These are phyloP conservation scores for Drosophila nigromelanica DNA, from an alignment of 1,140 invertebrate species.

Conservation along the genomic window DNA sequence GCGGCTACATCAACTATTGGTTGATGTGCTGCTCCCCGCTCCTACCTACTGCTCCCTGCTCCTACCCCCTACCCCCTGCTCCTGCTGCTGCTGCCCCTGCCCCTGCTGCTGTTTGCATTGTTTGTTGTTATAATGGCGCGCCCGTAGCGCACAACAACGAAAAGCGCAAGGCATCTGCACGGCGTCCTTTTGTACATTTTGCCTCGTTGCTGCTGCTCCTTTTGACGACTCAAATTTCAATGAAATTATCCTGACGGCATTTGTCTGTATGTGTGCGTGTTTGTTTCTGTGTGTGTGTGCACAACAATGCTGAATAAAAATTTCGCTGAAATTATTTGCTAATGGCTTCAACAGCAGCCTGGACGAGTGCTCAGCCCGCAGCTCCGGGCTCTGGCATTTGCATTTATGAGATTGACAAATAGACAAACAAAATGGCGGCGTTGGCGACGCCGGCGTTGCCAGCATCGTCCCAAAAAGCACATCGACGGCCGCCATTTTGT, in stretches of 20 bases:
- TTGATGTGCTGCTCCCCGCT: conserved; percentile 11
- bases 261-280: conserved; percentile 43
- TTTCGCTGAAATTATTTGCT: conserved; percentile 82
- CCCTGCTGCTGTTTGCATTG: conserved; percentile 56
- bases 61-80: neutral
- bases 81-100: conserved; percentile 5
- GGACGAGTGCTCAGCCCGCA: conserved; percentile 27
- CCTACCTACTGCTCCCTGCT: conserved; percentile 3
- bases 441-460: conserved; percentile 8
- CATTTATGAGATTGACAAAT: conserved; percentile 79
- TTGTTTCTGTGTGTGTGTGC: conserved; percentile 24
- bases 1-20: conserved; percentile 5
- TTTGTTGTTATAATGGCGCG: conserved; percentile 80
- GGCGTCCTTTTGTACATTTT: conserved; percentile 76
- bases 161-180: conserved; percentile 79
- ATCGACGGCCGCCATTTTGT: conserved; percentile 73
- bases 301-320: conserved; percentile 69
- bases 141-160: conserved; percentile 53
- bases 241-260: conserved; percentile 82
- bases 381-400: conserved; percentile 52
- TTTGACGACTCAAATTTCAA: conserved; percentile 82
- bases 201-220: conserved; percentile 63
- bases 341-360: conserved; percentile 62
- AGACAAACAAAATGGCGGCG: conserved; percentile 69
- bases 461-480: conserved; percentile 14